Evolutionary conservation across 37 sponge, comb jelly and placozoan species (phyloP).

Genomic region (Ianthella basta): DNA sequence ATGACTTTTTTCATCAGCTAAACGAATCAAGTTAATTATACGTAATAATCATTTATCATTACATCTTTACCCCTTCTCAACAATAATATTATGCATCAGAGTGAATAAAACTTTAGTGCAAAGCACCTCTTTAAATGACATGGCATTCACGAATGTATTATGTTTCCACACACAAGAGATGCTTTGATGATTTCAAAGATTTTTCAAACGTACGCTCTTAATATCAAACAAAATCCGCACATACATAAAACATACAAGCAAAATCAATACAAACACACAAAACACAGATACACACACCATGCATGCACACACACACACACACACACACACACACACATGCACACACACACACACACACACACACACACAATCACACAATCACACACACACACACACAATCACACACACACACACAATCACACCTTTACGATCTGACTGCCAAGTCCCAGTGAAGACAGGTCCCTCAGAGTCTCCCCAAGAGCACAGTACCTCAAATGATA

Average conservation of each 20-base stretch:
- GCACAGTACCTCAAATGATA: not conserved
- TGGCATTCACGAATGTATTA: no score
- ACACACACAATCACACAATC: not conserved
- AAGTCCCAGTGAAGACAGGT: not conserved
- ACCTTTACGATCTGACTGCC: slow-evolving; percentile 5
- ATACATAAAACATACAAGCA: no score
- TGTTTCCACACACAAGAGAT: no score
- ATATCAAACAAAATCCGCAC: not conserved
- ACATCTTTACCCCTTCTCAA: no score
- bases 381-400: not conserved
- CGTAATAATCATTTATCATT: no score
- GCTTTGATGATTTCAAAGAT: no score
- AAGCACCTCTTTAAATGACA: no score
- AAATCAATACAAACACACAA: not conserved
- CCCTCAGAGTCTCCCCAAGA: not conserved
- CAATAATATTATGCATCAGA: no score
- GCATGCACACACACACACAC: slow-evolving; percentile 3
- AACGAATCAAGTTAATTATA: no score
- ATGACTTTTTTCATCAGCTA: no score
- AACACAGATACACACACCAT: no score
- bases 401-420: not conserved
- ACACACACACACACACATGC: slow-evolving; percentile 10
- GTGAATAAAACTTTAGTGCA: no score
- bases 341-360: slow-evolving; percentile 24
- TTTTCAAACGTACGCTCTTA: not conserved